These are phyloP conservation scores for Butastur rufipennis DNA, from an alignment of 2,113 vertebrate species.

Conservation along the genomic window DNA sequence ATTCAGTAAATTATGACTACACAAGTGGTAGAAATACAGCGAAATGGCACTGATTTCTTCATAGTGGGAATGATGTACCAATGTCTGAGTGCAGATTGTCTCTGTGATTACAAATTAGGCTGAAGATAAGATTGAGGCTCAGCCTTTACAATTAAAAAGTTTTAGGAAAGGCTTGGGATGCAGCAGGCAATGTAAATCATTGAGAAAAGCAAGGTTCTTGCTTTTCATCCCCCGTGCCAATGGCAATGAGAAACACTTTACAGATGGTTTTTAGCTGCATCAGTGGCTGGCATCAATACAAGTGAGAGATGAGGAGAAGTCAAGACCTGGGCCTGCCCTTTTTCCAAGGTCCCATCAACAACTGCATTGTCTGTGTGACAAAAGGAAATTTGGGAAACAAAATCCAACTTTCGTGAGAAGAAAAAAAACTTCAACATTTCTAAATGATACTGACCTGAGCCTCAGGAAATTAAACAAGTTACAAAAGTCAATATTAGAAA, in stretches of 20 bases:
- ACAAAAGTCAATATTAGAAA: neutral
- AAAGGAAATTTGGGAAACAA: neutral
- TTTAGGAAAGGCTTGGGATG: neutral
- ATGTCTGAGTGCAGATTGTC: neutral
- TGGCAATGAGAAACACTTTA: neutral
- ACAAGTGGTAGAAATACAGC: neutral
- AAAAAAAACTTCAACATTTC: neutral
- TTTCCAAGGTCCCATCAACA: neutral
- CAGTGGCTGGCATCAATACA: neutral
- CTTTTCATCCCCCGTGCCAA: neutral
- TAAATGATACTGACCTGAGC: neutral
- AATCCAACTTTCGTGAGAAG: neutral
- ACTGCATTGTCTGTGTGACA: neutral
- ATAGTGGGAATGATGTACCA: neutral
- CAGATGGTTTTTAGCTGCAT: neutral
- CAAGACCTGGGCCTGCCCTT: neutral
- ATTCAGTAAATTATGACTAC: neutral
- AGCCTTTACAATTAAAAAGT: neutral
- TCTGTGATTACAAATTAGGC: neutral
- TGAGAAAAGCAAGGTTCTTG: neutral
- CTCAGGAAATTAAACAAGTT: conserved; percentile 27
- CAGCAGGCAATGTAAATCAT: neutral
- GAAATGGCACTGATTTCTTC: neutral
- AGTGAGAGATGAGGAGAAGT: neutral
- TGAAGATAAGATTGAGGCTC: neutral